Conservation (phyloP, 1,140 invertebrate species). For the Drosophila lacertosa region DNA sequence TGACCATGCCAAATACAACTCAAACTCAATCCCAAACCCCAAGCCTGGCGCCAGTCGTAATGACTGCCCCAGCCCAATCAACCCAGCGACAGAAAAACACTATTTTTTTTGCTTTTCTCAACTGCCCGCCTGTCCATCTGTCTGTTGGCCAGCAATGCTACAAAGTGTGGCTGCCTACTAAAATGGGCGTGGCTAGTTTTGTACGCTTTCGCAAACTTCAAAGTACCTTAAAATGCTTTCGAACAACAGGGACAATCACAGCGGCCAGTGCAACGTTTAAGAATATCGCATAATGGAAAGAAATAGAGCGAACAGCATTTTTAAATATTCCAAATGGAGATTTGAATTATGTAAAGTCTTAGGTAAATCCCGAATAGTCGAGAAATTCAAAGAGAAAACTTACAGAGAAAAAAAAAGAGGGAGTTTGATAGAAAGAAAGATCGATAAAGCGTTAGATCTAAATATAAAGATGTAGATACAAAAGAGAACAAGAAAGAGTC, state of each 20-base stretch:
- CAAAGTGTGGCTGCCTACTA: constrained; percentile 37
- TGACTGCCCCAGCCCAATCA: constrained; percentile 24
- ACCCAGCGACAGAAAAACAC: constrained; percentile 15
- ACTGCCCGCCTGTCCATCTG: background rate
- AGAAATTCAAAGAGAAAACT: background rate
- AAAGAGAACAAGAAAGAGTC: background rate
- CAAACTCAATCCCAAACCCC: background rate
- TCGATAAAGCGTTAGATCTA: background rate
- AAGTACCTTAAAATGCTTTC: background rate
- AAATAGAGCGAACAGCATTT: too few species aligned
- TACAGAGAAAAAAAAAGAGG: background rate
- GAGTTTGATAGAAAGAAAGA: background rate
- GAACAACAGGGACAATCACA: background rate
- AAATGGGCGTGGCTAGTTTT: constrained; percentile 38
- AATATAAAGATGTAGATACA: background rate
- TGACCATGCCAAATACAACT: constrained; percentile 55
- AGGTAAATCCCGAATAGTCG: too few species aligned
- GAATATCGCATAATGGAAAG: background rate
- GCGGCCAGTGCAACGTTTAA: constrained; percentile 11
- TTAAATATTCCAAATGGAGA: too few species aligned
- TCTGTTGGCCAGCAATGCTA: constrained; percentile 12
- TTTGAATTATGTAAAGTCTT: too few species aligned
- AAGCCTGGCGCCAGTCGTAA: constrained; percentile 28
- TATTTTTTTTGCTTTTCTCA: constrained; percentile 14
- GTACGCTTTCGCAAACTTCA: constrained; percentile 7